A percentile compares a stretch with the other conserved stretches of the same genome.
Evolutionary conservation across 1,140 invertebrate genomes (phyloP).

Genomic region (Papilio polyxenes): DNA sequence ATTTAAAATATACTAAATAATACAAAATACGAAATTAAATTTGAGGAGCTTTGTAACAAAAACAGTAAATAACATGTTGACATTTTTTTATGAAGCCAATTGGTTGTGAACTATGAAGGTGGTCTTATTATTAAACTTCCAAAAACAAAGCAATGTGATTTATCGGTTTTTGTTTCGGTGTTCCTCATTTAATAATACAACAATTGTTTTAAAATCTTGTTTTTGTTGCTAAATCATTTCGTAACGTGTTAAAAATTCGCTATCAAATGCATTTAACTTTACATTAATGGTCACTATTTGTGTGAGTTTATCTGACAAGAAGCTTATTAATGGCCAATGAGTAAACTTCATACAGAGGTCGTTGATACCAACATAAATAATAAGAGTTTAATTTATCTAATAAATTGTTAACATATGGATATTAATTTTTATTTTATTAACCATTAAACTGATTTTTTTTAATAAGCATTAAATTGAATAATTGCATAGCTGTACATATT

Average conservation of each 20-base stretch:
- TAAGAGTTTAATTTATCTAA: not conserved
- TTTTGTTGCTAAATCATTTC: not conserved
- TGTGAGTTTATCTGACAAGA: constrained; percentile 13
- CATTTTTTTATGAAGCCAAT: no score
- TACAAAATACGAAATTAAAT: no score
- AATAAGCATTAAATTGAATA: not conserved
- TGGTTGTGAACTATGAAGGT: no score
- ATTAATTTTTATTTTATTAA: not conserved
- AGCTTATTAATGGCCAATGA: not conserved
- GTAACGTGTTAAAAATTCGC: constrained; percentile 3
- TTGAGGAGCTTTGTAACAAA: no score
- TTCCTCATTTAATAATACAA: no score
- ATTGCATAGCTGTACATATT: no score
- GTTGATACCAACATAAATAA: not conserved
- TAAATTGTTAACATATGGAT: not conserved
- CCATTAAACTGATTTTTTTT: not conserved
- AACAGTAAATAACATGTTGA: no score
- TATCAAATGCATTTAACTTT: not conserved
- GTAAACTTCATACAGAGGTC: not conserved
- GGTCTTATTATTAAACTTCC: no score
- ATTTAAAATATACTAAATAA: no score
- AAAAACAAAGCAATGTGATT: no score
- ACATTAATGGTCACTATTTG: not conserved
- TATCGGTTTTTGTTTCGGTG: no score
- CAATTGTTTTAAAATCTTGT: not conserved